phyloP scores from a whole-genome alignment of 2,113 vertebrate species.

The Bujurquina vittata region DNA sequence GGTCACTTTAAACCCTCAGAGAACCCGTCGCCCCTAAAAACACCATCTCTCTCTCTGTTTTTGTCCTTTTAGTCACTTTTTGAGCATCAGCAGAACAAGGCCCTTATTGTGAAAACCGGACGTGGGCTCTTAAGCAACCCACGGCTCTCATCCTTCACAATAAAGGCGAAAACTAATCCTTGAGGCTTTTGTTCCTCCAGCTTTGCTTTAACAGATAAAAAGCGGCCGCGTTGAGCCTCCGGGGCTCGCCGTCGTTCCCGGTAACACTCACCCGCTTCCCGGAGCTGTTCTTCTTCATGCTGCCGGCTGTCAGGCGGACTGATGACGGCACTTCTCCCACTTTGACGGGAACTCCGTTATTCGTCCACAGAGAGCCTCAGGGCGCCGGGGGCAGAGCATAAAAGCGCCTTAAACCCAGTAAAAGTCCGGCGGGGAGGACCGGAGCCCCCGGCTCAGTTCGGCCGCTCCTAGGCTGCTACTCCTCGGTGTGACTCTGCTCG shows the following conservation, averaged over 20 bases:
- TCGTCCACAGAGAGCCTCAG: neutral
- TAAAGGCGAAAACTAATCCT: slow-evolving; percentile 41
- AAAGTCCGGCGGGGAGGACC: slow-evolving; percentile 2
- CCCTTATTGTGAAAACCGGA: slow-evolving; percentile 58
- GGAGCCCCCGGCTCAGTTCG: slow-evolving; percentile 18
- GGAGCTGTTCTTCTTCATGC: slow-evolving; percentile 67
- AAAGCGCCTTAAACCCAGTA: neutral
- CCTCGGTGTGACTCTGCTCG: neutral
- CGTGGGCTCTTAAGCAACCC: neutral
- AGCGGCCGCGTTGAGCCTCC: neutral
- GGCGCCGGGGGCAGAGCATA: neutral
- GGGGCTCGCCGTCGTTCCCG: neutral
- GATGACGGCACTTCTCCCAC: slow-evolving; percentile 7
- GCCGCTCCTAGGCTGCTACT: neutral
- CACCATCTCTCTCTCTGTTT: neutral
- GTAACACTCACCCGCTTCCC: slow-evolving; percentile 62
- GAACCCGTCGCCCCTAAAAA: neutral
- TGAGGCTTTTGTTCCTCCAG: slow-evolving; percentile 45
- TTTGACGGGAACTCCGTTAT: slow-evolving; percentile 42
- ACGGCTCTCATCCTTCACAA: slow-evolving; percentile 43
- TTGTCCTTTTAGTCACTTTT: neutral
- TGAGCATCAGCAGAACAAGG: neutral
- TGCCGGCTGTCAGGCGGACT: slow-evolving; percentile 15
- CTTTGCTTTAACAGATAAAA: neutral
- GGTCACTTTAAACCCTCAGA: neutral